These are phyloP conservation scores for Cephus pygmeus DNA, from an alignment of 2,888 invertebrate genomes.

Conservation along the genomic window DNA sequence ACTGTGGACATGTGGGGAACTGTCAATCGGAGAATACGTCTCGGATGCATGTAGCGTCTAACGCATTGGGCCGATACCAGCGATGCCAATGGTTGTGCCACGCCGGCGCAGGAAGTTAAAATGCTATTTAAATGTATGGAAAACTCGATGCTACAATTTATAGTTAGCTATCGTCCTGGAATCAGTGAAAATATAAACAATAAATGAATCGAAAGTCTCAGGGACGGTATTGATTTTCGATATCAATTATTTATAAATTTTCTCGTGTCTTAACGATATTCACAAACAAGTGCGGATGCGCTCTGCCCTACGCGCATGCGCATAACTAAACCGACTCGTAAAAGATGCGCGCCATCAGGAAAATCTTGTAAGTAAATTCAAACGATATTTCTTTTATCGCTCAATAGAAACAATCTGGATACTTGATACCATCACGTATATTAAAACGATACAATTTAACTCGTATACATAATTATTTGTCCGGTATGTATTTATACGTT, in stretches of 20 bases:
- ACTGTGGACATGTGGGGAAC: neutral
- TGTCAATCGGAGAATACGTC: too few species aligned
- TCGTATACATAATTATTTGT: neutral
- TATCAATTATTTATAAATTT: slow-evolving; percentile 47
- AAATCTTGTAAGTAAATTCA: neutral
- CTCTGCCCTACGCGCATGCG: neutral
- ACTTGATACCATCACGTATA: neutral
- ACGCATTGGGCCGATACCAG: neutral
- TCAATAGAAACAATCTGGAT: slow-evolving; percentile 13
- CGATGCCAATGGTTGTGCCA: neutral
- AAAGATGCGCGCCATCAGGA: neutral
- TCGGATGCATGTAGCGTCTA: too few species aligned
- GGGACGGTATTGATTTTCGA: slow-evolving; percentile 16
- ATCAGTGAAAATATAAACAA: slow-evolving; percentile 47
- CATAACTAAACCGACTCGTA: neutral
- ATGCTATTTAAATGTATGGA: slow-evolving; percentile 55
- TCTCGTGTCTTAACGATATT: slow-evolving; percentile 16
- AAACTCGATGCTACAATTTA: slow-evolving; percentile 47
- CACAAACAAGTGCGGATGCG: neutral
- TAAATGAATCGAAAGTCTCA: slow-evolving; percentile 39
- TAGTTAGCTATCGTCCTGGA: slow-evolving; percentile 41
- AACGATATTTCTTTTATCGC: neutral
- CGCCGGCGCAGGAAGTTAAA: slow-evolving; percentile 38
- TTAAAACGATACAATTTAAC: neutral
- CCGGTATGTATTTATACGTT: neutral